Evolutionary conservation across 2,888 invertebrate genomes (phyloP), one percentile per base, ranked within the genome.

Genomic region (Lycophotia porphyrea): DNA sequence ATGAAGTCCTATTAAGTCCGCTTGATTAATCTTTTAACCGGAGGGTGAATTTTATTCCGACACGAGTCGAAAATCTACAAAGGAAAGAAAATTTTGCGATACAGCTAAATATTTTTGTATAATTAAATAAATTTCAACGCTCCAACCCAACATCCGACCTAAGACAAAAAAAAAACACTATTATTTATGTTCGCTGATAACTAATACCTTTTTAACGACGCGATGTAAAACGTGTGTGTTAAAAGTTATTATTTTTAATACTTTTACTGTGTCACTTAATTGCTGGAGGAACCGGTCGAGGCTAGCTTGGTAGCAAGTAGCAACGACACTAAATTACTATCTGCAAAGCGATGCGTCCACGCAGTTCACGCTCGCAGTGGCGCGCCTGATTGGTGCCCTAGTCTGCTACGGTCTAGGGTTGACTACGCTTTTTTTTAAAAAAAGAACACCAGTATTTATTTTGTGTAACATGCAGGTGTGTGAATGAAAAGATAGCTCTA

Each of bases 311-410:
- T 88, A 88, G 92, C 90, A 83, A 87, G 87, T 90, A 87, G 93
- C 94, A 93, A 93, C 92, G 92, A 94, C 94, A 92, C 92, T 92
- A 94, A 96, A 95, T 95, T 95, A 92, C 95, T 92, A 92, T 91
- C 91, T 91, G 88, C 90, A 88, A 85, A 85, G 86, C 90, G 92
- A 91, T 91, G 95, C 93, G 93, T 90, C 89, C 87, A 92, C 92
- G 92, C 91, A 89, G 82, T 88, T 88, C 81, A 88, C 84, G 87
- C 79, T 85, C 81, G 80, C 67, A 79, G 81, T 84, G 87, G 83
- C 87, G 88, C 91, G 92, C 92, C 90, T 93, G 92, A 92, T 93
- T 92, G 90, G 91, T 91, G 89, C 85, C 90, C 90, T 88, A 91
- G 89, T 90, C 88, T 84, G 73, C 74, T 86, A 70, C 61, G 36